phyloP scores from a whole-genome alignment of 2,888 invertebrate genomes.

The Periphyllus acericola region DNA sequence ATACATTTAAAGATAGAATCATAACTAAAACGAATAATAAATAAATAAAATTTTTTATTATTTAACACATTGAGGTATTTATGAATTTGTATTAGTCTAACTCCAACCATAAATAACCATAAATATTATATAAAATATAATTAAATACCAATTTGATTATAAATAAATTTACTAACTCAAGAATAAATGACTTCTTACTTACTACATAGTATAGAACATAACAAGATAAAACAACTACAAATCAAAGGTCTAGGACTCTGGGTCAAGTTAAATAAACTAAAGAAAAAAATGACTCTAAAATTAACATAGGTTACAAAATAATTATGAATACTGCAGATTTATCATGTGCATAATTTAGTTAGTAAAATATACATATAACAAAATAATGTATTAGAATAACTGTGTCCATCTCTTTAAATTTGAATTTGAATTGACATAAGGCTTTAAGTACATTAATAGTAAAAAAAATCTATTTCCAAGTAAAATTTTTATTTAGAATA shows the following conservation, averaged over 20 bases:
- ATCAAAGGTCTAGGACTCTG: constrained; percentile 48
- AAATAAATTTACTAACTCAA: not conserved
- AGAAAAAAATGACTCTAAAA: constrained; percentile 40
- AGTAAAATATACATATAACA: too few species aligned
- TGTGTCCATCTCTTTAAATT: too few species aligned
- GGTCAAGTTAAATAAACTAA: constrained; percentile 23
- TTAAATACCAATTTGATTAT: not conserved
- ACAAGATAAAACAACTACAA: constrained; percentile 49
- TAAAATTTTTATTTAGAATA: not conserved
- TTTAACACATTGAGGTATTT: not conserved
- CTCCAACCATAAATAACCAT: not conserved
- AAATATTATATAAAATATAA: not conserved
- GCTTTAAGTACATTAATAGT: not conserved
- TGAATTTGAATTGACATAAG: not conserved
- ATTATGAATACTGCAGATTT: constrained; percentile 10
- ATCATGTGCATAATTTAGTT: not conserved
- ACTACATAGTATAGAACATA: not conserved
- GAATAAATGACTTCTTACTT: not conserved
- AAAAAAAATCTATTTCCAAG: not conserved
- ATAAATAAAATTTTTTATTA: too few species aligned
- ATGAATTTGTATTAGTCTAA: not conserved
- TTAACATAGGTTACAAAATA: constrained; percentile 39
- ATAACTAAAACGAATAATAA: too few species aligned
- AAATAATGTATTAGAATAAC: too few species aligned
- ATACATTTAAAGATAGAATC: too few species aligned